These are phyloP conservation scores for Plecturocebus donacophilus DNA, from an alignment of 2,113 vertebrate genomes.

Conservation along the genomic window DNA sequence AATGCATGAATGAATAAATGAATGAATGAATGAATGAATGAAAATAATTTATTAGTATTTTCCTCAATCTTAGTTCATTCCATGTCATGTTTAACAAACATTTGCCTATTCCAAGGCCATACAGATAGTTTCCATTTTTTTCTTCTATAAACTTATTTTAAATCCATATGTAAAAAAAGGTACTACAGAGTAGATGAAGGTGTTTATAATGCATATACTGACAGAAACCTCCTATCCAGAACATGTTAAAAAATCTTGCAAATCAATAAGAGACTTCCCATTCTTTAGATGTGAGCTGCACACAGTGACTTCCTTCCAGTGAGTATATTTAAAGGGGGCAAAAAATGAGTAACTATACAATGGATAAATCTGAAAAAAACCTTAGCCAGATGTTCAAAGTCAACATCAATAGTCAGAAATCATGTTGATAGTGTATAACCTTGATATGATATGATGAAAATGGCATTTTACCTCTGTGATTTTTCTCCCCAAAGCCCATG, in stretches of 20 bases:
- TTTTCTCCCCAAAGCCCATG: neutral
- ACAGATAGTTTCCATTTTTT: neutral
- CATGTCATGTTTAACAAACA: neutral
- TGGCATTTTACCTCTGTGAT: neutral
- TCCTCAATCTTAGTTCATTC: neutral
- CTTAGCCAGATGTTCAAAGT: neutral
- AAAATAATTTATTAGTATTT: constrained; percentile 17
- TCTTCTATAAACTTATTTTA: neutral
- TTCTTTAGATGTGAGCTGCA: neutral
- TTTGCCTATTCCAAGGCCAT: neutral
- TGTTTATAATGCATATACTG: neutral
- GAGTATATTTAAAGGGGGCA: neutral
- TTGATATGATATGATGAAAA: neutral
- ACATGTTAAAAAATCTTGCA: neutral
- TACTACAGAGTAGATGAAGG: neutral
- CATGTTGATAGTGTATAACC: neutral
- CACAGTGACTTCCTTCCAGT: neutral
- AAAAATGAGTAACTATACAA: neutral
- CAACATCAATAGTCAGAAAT: neutral
- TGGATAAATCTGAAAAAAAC: neutral
- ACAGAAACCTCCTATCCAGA: neutral
- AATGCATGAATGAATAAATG: no score
- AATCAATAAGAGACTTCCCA: neutral
- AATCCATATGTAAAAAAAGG: constrained; percentile 33
- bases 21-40: no score